Evolutionary conservation across 2,113 vertebrate genomes (phyloP).

Genomic region (Cryptomyrus ogoouensis): DNA sequence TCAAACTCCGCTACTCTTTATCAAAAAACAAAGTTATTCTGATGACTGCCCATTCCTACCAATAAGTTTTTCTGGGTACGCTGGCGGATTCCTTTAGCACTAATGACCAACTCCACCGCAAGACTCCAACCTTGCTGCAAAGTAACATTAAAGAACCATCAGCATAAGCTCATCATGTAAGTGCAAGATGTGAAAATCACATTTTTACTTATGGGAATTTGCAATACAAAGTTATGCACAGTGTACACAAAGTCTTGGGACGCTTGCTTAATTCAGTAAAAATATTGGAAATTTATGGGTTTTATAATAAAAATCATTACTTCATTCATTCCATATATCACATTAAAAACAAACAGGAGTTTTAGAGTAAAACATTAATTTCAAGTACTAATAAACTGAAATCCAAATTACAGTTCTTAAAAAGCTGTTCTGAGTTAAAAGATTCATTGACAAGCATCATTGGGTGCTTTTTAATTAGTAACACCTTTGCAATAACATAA

Average conservation of each 20-base stretch:
- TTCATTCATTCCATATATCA: not conserved
- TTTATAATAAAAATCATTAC: not conserved
- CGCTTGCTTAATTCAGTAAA: not conserved
- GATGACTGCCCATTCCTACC: conserved; percentile 48
- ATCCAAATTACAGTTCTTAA: not conserved
- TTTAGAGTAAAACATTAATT: not conserved
- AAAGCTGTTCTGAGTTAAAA: not conserved
- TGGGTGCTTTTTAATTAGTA: not conserved
- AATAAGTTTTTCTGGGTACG: conserved; percentile 74
- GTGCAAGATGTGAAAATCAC: not conserved
- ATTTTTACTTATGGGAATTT: not conserved
- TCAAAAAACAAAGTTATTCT: not conserved
- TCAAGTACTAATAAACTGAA: not conserved
- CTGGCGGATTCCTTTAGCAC: conserved; percentile 84
- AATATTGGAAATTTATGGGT: not conserved
- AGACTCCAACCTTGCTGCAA: conserved; percentile 93
- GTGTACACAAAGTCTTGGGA: not conserved
- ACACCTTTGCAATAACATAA: not conserved
- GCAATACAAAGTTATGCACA: not conserved
- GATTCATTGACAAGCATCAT: not conserved
- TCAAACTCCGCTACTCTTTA: not conserved
- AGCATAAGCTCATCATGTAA: not conserved
- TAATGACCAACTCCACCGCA: conserved; percentile 84
- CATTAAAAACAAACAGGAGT: not conserved
- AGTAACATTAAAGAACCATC: not conserved